Conservation (phyloP, 2,797 vertebrate genomes). For the Phaenicophaeus curvirostris region DNA sequence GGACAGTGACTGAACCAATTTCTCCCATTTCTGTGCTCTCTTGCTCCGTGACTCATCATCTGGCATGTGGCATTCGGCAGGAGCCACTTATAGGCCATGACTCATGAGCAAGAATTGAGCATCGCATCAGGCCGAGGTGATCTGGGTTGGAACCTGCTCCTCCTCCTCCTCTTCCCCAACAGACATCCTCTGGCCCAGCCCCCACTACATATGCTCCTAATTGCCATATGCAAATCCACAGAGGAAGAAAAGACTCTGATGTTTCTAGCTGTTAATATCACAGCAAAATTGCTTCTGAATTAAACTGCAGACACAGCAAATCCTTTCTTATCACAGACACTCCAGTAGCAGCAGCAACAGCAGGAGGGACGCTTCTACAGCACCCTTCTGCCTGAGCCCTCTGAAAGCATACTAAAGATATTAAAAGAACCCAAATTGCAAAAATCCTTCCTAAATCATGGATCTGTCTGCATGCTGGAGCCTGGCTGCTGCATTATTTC, state of each 20-base stretch:
- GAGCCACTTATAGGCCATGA: constrained; percentile 28
- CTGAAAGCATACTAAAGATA: background rate
- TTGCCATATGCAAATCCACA: background rate
- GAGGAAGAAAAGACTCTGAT: background rate
- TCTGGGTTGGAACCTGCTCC: background rate
- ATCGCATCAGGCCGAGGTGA: background rate
- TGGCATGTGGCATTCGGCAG: constrained; percentile 10
- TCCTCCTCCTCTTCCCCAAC: background rate
- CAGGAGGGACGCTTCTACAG: background rate
- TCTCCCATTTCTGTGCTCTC: background rate
- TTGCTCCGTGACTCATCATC: constrained; percentile 23
- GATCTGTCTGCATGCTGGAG: too few relatives aligned
- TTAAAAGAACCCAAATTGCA: background rate
- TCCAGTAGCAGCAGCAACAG: background rate
- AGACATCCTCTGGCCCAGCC: background rate
- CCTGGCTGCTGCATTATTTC: too few relatives aligned
- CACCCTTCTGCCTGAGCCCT: background rate
- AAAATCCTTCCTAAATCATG: too few relatives aligned
- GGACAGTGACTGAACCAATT: background rate
- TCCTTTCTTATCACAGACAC: background rate
- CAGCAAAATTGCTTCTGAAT: background rate
- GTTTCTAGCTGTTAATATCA: constrained; percentile 11
- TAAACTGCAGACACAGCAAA: background rate
- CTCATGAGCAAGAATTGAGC: background rate
- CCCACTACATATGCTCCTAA: constrained; percentile 10